Base-by-base conservation (phyloP, 2,888 invertebrate genomes). In the Ectropis crepuscularia region DNA sequence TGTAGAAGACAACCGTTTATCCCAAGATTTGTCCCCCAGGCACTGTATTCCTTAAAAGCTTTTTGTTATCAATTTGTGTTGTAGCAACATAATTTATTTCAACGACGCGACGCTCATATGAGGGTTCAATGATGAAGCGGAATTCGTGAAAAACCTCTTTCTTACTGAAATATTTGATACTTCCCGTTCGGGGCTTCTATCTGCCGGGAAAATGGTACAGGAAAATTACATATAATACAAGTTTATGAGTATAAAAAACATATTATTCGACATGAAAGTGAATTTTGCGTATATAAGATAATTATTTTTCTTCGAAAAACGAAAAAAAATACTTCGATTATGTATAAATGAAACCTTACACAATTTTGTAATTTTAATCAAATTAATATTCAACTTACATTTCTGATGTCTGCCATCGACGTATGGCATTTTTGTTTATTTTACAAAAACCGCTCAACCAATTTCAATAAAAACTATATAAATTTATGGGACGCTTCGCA, bases 71-170 rank as follows among this genome's bases (percentile, higher is more conserved):
- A 54, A 54, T 45, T n/a, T 42, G 28, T 54, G 43, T 45, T 54
- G 11, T 42, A 41, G 16, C 11, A 37, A 54, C 42, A 45, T 54
- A 54, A 54, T 45, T 45, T 37, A 54, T 38, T 50, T 39, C n/a
- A 48, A 59, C 59, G 55, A 49, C 45, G 43, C 59, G 55, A 49
- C 45, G 43, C 36, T 38, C 55, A 61, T 65, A 62, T 61, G 39
- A 63, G 49, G 63, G 65, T 51, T 36, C 46, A 49, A 60, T 66
- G 66, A 66, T 62, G 45, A 41, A 64, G 57, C 51, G 57, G 51
- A 53, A 53, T 63, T 58, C 59, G 47, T 45, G 38, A 62, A 53
- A 53, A 53, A 42, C 43, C 55, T 10, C 47, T 55, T 37, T 12
- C 16, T 6, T 60, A 51, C 50, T 59, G 57, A 57, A 65, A 64